Base-by-base conservation (phyloP, 2,888 invertebrate species). In the Helobdella robusta region DNA sequence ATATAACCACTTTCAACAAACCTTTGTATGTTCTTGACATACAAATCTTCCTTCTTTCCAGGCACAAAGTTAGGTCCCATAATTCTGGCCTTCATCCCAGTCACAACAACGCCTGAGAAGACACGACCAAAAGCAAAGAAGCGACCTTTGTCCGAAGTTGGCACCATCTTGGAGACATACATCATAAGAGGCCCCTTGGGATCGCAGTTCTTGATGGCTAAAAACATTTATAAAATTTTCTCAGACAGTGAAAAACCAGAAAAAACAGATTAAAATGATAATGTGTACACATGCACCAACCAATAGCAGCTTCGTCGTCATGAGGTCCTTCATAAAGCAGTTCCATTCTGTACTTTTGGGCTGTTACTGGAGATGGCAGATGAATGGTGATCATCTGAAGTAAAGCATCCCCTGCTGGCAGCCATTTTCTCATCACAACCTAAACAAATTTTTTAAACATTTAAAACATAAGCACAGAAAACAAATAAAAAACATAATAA, bases 341-440 rank as follows among this genome's bases (percentile, higher is more conserved):
- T 83, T 98, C 97, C 70, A 93, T 93, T 83, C 98, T 88, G 84
- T 99, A 99, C 81, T 89, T 91, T 83, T 98, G 98, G 65, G 98
- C 97, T 67, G 91, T 91, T 64, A 98, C 97, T 2, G 98, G 98
- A 34, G 97, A 98, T 68, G 98, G 98, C 80, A 99, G 84, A 80
- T 99, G 98, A 80, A 99, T 94, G 83, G 94, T 92, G 83, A 99
- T 99, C 98, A 99, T 99, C 85, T 98, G 95, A 83, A 99, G 90
- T 76, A 99, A 83, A 76, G 98, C 93, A 82, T 99, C 97, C 74
- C 98, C 98, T 79, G 98, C 98, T 65, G 98, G 98, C 81, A 99
- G 84, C 98, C 98, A 99, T 69, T 90, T 90, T 75, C 97, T 87
- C 97, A 99, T 98, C 70, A 98, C 90, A 73, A 90, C n/a, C n/a